Base-by-base conservation (phyloP, 2,797 vertebrate species). In the Holocentrus rufus region DNA sequence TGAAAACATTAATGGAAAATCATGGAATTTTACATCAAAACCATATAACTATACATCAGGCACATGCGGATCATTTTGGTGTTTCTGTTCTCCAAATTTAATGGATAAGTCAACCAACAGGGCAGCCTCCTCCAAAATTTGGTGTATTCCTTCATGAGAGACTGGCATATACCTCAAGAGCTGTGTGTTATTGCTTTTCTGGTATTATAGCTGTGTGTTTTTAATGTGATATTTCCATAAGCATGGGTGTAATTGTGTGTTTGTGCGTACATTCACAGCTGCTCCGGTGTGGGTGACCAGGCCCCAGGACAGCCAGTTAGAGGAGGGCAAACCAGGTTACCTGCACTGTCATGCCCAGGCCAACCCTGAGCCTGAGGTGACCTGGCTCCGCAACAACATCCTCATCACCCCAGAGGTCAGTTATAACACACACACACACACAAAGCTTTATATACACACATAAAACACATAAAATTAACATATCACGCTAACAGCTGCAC, bases 271-370 rank as follows among this genome's bases (percentile, higher is more conserved):
- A 0, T 58, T 15, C 25, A 10, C 84, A 98, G 97, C 96, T 31
- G 74, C 94, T 8, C 98, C 98, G 39, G 95, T 93, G 4, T 99
- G 98, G 98, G 90, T 98, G 44, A 91, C 85, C 36, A 95, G 88
- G 89, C 98, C 98, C 49, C 94, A 93, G 85, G 95, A 99, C 91
- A 97, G 95, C 84, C 87, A 92, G 34, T 89, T 99, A 68, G 96
- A 98, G 85, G 98, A 99, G 80, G 96, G 98, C 42, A 96, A 95
- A 82, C 95, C 97, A 0, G 98, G 97, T 47, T 98, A 95, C 78
- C 93, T 99, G 54, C 97, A 98, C 89, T 99, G 98, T 70, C 90
- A 95, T 7, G 95, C 95, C 54, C 94, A 93, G 81, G 95, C 95
- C 60, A 96, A 93, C 10, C 95, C 96, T 4, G 93, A 95, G 25